These are phyloP conservation scores for Notospermus geniculatus DNA, from an alignment of 1,140 invertebrate species.

Conservation along the genomic window DNA sequence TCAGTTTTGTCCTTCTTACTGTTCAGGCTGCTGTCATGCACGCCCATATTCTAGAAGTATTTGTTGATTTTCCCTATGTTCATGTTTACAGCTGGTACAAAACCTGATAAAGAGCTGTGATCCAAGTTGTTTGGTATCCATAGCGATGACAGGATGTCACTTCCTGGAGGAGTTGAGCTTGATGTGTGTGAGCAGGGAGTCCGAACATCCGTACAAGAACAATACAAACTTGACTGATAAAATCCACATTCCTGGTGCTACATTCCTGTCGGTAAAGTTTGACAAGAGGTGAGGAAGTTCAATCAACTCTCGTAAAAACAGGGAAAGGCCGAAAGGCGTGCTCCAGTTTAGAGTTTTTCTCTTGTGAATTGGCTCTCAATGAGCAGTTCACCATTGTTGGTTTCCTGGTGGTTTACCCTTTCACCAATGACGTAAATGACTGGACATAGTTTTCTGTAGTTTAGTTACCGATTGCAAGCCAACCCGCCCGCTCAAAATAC, in stretches of 20 bases:
- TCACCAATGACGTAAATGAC: not conserved
- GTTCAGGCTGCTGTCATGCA: not conserved
- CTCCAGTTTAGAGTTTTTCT: not conserved
- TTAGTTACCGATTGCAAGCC: no score
- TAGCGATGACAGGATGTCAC: constrained; percentile 49
- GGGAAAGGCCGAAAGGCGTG: not conserved
- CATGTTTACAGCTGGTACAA: constrained; percentile 42
- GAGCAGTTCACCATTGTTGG: no score
- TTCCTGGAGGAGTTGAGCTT: constrained; percentile 53
- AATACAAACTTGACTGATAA: constrained; percentile 25
- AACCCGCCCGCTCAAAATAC: not conserved
- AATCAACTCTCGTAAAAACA: not conserved
- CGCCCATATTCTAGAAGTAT: not conserved
- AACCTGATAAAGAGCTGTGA: constrained; percentile 50
- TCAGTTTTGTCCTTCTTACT: not conserved
- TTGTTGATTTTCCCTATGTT: constrained; percentile 7
- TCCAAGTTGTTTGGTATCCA: constrained; percentile 37
- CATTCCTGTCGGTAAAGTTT: constrained; percentile 47
- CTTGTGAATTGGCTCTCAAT: no score
- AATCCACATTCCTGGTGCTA: constrained; percentile 47
- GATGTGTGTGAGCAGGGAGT: constrained; percentile 35
- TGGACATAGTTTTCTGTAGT: not conserved
- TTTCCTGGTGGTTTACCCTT: not conserved
- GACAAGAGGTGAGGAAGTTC: constrained; percentile 39
- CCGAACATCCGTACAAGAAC: constrained; percentile 36